These are phyloP conservation scores for Octopus sinensis DNA, from an alignment of 1,140 invertebrate species.

Conservation along the genomic window DNA sequence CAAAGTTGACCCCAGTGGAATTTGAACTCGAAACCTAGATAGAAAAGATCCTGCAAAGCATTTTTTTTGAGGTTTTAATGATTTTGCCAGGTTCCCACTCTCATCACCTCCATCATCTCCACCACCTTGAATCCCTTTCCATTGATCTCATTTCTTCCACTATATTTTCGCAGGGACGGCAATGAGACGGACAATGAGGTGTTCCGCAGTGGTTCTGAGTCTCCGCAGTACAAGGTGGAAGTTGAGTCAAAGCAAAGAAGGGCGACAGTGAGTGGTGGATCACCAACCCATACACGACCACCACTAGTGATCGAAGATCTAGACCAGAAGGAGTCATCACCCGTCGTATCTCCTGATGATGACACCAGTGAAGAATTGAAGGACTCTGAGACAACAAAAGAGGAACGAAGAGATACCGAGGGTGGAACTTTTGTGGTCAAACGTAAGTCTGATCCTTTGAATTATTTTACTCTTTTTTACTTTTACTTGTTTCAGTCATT, in stretches of 20 bases:
- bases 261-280: slow-evolving; percentile 83
- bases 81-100: neutral
- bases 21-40: too few relatives aligned
- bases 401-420: too few relatives aligned
- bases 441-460: too few relatives aligned
- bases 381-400: neutral
- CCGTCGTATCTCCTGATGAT: slow-evolving; percentile 5
- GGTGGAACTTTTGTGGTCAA: too few relatives aligned
- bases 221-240: slow-evolving; percentile 60
- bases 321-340: slow-evolving; percentile 22
- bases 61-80: too few relatives aligned
- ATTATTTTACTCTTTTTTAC: too few relatives aligned
- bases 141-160: neutral
- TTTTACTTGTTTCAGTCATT: too few relatives aligned
- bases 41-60: too few relatives aligned
- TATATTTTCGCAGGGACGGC: slow-evolving; percentile 30
- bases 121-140: neutral
- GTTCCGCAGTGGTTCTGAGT: slow-evolving; percentile 50
- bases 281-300: slow-evolving; percentile 68
- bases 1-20: too few relatives aligned
- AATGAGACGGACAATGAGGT: slow-evolving; percentile 54
- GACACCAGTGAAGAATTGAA: slow-evolving; percentile 9
- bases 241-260: slow-evolving; percentile 73
- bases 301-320: slow-evolving; percentile 46
- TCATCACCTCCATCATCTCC: neutral